Percentiles rank a stretch among this genome's conserved stretches.
Conservation (phyloP, 1,140 invertebrate species). For the Parasteatoda tepidariorum region DNA sequence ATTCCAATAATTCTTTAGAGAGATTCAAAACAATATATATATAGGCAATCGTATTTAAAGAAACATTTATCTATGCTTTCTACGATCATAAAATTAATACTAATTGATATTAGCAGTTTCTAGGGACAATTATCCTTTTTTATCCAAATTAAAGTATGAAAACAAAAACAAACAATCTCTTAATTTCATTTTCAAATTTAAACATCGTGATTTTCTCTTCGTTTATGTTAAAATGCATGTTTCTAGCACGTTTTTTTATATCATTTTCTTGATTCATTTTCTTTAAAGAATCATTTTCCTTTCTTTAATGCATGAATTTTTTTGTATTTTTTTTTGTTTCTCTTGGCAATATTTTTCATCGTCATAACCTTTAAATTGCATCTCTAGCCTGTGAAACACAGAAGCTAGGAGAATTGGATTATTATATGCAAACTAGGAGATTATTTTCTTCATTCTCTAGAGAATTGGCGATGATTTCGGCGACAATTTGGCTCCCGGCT, state of each 20-base stretch:
- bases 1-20: no score
- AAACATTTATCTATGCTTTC: no score
- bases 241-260: not conserved
- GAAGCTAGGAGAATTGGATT: constrained; percentile 34
- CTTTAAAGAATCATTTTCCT: constrained; percentile 10
- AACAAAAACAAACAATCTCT: not conserved
- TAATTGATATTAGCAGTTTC: no score
- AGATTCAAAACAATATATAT: no score
- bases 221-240: constrained; percentile 4
- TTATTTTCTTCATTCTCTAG: constrained; percentile 26
- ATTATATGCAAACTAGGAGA: constrained; percentile 52
- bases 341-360: not conserved
- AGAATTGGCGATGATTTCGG: constrained; percentile 33
- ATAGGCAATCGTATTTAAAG: no score
- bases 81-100: no score
- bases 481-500: constrained; percentile 39
- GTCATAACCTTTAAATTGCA: constrained; percentile 5
- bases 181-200: constrained; percentile 19
- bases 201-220: constrained; percentile 24
- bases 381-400: not conserved
- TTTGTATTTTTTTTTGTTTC: not conserved
- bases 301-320: not conserved
- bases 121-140: no score
- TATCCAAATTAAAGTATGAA: no score
- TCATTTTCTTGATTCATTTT: constrained; percentile 22